Conservation (phyloP, 1,140 invertebrate species). For the Portunus trituberculatus region DNA sequence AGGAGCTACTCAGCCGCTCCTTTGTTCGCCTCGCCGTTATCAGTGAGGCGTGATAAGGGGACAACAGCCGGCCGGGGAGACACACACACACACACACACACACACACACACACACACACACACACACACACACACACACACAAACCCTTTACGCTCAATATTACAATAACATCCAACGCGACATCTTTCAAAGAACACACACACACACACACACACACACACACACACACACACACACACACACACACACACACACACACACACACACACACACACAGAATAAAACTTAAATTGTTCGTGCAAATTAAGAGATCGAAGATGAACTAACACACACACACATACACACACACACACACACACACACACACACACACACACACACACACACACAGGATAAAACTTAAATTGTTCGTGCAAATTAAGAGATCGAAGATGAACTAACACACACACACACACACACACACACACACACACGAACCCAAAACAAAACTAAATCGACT, state of each 20-base stretch:
- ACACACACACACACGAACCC: too few species aligned
- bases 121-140: background rate
- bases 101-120: constrained; percentile 46
- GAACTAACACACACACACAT: too few species aligned
- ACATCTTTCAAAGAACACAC: too few species aligned
- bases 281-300: too few species aligned
- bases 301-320: too few species aligned
- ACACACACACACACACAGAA: background rate
- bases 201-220: background rate
- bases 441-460: too few species aligned
- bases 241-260: background rate
- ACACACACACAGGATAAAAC: too few species aligned
- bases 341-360: too few species aligned
- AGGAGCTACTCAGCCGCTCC: constrained; percentile 8
- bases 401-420: too few species aligned
- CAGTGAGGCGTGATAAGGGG: constrained; percentile 17
- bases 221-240: background rate
- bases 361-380: too few species aligned
- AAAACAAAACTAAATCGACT: too few species aligned
- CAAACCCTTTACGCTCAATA: background rate
- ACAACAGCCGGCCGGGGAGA: background rate
- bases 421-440: too few species aligned
- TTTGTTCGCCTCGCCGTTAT: background rate
- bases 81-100: constrained; percentile 44
- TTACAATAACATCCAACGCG: background rate